Evolutionary conservation across 1,140 invertebrate genomes (phyloP).

Genomic region (Oedothorax gibbosus): DNA sequence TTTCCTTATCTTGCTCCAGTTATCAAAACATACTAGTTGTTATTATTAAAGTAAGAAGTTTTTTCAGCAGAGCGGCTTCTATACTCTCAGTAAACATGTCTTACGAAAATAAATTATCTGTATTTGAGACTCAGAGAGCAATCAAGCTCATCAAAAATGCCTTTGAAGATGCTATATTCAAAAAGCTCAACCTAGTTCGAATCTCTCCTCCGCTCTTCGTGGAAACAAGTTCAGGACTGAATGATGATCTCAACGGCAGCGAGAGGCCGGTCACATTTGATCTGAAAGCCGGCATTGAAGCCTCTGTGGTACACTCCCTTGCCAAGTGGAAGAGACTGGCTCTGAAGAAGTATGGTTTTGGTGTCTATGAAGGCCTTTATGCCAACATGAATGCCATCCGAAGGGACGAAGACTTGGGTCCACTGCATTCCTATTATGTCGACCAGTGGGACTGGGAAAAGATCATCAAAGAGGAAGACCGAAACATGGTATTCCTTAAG

Average conservation of each 20-base stretch:
- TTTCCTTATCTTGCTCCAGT: too few relatives aligned
- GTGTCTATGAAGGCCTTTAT: constrained; percentile 4
- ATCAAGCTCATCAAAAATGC: constrained; percentile 33
- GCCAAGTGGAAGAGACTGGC: constrained; percentile 45
- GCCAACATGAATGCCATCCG: constrained; percentile 41
- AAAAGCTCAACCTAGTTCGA: constrained; percentile 24
- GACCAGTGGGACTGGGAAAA: constrained; percentile 47
- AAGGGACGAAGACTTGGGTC: constrained; percentile 24
- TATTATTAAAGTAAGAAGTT: too few relatives aligned
- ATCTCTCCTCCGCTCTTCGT: constrained; percentile 32
- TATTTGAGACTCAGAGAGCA: constrained; percentile 29
- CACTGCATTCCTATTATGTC: constrained; percentile 38
- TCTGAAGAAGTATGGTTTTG: constrained; percentile 25
- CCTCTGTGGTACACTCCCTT: constrained; percentile 24
- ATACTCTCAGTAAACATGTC: neutral
- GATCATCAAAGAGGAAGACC: constrained; percentile 33
- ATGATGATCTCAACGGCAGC: constrained; percentile 36
- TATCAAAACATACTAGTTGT: too few relatives aligned
- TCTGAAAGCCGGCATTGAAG: neutral
- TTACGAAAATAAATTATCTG: constrained; percentile 24
- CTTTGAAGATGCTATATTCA: constrained; percentile 25
- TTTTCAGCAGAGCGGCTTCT: too few relatives aligned
- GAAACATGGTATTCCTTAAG: constrained; percentile 6
- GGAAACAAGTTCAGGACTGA: constrained; percentile 26
- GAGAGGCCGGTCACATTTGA: constrained; percentile 34